Evolutionary conservation across 2,888 invertebrate species (phyloP).

Genomic region (Loripinus fragilis): DNA sequence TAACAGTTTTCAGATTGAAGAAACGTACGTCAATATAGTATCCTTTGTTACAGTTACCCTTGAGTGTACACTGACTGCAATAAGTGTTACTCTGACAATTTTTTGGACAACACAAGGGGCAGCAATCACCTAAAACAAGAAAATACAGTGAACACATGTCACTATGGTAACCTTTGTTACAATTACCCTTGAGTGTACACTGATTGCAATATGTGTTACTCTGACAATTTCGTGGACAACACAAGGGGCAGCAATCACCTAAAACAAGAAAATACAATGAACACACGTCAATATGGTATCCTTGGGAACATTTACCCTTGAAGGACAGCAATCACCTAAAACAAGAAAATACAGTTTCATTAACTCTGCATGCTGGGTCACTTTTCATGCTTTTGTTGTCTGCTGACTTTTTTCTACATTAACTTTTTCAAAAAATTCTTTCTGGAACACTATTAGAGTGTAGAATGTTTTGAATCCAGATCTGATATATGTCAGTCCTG

Average conservation of each 20-base stretch:
- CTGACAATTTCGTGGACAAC: constrained; percentile 41
- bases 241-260: too few relatives aligned
- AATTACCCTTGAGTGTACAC: constrained; percentile 41
- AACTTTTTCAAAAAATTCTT: too few relatives aligned
- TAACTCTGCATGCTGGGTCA: too few relatives aligned
- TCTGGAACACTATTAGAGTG: too few relatives aligned
- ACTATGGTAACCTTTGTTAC: constrained; percentile 63
- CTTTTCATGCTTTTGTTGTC: too few relatives aligned
- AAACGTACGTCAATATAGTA: constrained; percentile 67
- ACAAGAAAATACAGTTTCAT: not conserved
- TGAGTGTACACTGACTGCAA: constrained; percentile 50
- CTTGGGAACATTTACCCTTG: constrained; percentile 46
- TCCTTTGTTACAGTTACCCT: constrained; percentile 49
- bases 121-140: constrained; percentile 46
- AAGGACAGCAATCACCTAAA: constrained; percentile 59
- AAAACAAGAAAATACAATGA: constrained; percentile 76
- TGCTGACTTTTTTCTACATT: too few relatives aligned
- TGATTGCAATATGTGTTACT: constrained; percentile 54
- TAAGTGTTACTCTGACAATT: constrained; percentile 59
- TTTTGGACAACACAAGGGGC: constrained; percentile 62
- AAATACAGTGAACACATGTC: constrained; percentile 35
- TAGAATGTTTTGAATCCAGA: too few relatives aligned
- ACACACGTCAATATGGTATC: constrained; percentile 65
- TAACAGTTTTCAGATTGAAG: constrained; percentile 70
- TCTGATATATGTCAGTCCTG: too few relatives aligned